Evolutionary conservation across 2,797 vertebrate genomes (phyloP).

Genomic region (Halcyon smyrnensis): DNA sequence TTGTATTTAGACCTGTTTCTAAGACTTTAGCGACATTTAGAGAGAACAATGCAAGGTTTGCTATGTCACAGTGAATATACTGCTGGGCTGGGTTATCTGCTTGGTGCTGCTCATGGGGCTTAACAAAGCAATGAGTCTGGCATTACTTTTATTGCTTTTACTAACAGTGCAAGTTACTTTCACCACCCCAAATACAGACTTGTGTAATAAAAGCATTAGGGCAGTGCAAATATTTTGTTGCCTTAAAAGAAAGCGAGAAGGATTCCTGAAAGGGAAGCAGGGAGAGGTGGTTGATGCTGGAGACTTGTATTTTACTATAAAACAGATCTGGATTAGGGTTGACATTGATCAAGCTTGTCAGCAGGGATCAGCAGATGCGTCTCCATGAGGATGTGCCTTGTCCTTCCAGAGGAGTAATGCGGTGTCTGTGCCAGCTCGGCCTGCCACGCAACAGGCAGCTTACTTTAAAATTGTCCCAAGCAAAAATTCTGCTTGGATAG

Average conservation of each 20-base stretch:
- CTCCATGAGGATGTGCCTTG: not conserved
- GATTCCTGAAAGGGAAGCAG: not conserved
- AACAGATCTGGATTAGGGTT: not conserved
- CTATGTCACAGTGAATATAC: not conserved
- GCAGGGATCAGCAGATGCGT: not conserved
- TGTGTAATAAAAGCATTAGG: not conserved
- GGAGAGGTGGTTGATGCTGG: not conserved
- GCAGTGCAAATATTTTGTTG: not conserved
- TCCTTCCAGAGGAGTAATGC: not conserved
- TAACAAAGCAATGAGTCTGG: not conserved
- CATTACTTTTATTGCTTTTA: not conserved
- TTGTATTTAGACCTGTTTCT: not conserved
- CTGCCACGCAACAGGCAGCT: not conserved
- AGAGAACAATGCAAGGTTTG: not conserved
- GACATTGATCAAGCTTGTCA: not conserved
- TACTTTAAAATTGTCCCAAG: not conserved
- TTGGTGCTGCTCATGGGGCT: not conserved
- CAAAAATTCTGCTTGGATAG: not conserved
- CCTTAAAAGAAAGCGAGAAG: not conserved
- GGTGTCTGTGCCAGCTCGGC: not conserved
- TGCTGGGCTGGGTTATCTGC: not conserved
- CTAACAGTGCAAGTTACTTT: not conserved
- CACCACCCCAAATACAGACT: not conserved
- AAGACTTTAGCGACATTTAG: not conserved
- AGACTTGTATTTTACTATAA: not conserved